These are phyloP conservation scores for Babylonia areolata DNA, from an alignment of 1,140 invertebrate genomes.

Conservation along the genomic window DNA sequence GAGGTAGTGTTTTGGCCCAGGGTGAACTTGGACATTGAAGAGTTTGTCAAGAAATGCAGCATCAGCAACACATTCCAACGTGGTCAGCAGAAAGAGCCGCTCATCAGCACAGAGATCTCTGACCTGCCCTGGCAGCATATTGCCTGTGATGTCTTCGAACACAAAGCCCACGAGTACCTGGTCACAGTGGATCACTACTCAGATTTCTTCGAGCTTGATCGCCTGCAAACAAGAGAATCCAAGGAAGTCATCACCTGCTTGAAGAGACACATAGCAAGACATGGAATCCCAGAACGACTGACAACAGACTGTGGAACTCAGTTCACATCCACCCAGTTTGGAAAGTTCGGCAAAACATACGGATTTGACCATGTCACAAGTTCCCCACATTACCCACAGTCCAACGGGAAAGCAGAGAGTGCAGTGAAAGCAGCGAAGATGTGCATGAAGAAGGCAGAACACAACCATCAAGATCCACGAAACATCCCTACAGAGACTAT, in stretches of 20 bases:
- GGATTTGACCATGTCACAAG: neutral
- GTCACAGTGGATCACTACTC: neutral
- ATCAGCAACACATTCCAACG: neutral
- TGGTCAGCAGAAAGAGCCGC: constrained; percentile 19
- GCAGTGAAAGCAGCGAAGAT: neutral
- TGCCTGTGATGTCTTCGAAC: neutral
- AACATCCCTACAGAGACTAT: neutral
- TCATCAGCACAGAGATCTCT: neutral
- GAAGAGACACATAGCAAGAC: too few species aligned
- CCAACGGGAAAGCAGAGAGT: neutral
- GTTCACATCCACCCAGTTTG: neutral
- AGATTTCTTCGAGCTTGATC: neutral
- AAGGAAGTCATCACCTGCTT: too few species aligned
- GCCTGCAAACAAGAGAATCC: too few species aligned
- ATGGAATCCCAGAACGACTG: too few species aligned
- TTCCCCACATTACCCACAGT: neutral
- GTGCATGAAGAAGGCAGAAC: neutral
- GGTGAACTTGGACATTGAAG: constrained; percentile 14
- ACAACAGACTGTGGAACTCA: too few species aligned
- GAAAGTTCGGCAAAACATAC: neutral
- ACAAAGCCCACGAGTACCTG: neutral
- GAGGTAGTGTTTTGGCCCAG: constrained; percentile 27
- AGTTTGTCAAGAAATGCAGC: neutral
- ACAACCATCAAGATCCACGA: neutral
- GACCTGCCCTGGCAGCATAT: neutral